A percentile compares a stretch with the other conserved stretches of the same genome.
phyloP scores from a whole-genome alignment of 1,140 invertebrate genomes.

The Asobara japonica region DNA sequence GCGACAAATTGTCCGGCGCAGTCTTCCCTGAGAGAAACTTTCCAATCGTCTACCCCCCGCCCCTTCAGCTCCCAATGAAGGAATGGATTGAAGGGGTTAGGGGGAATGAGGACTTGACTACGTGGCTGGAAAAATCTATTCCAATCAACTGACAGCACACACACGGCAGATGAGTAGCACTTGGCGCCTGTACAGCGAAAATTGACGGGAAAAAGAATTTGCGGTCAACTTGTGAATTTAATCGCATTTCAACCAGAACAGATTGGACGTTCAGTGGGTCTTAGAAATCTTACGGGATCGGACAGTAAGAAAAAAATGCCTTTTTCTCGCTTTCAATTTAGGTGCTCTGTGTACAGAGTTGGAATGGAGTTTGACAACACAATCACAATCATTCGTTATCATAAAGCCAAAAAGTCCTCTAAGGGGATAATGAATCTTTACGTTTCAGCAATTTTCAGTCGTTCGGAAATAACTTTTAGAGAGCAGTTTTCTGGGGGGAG shows the following conservation, averaged over 20 bases:
- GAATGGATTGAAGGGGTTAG: neutral
- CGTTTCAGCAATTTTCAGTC: too few relatives aligned
- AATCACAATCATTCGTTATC: slow-evolving; percentile 23
- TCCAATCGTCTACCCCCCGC: slow-evolving; percentile 26
- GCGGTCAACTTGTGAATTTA: slow-evolving; percentile 5
- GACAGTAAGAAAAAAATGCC: neutral
- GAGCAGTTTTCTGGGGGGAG: too few relatives aligned
- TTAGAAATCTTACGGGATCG: neutral
- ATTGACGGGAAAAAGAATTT: slow-evolving; percentile 6
- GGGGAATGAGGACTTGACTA: slow-evolving; percentile 2
- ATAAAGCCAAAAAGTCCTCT: too few relatives aligned
- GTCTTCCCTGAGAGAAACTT: slow-evolving; percentile 29
- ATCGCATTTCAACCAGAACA: slow-evolving; percentile 5
- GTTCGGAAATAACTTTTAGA: slow-evolving; percentile 27
- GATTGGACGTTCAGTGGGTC: neutral
- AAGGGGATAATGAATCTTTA: too few relatives aligned
- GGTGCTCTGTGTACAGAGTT: neutral
- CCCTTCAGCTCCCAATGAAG: slow-evolving; percentile 9
- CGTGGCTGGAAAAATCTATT: slow-evolving; percentile 16
- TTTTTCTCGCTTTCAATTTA: neutral
- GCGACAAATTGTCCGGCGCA: slow-evolving; percentile 37
- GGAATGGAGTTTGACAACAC: neutral
- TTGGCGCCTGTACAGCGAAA: slow-evolving; percentile 8
- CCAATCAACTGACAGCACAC: slow-evolving; percentile 8
- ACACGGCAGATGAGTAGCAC: slow-evolving; percentile 8